Conservation (phyloP, 92 coral and sea anemone genomes). For the Heteractis magnifica region DNA sequence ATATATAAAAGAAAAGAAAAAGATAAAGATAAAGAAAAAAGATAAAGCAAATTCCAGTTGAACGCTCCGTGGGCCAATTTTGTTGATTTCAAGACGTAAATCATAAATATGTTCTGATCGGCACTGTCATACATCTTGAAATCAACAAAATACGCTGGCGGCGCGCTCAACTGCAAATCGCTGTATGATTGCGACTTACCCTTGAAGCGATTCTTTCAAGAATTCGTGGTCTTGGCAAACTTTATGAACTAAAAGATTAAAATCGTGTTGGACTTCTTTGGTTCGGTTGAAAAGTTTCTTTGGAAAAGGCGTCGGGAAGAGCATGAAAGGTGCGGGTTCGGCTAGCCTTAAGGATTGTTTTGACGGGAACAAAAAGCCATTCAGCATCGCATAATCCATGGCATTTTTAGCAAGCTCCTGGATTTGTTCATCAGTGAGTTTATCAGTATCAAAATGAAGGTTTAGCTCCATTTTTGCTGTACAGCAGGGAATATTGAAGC, state of each 20-base stretch:
- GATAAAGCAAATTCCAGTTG: too few relatives aligned
- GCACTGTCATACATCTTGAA: neutral
- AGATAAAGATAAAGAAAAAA: too few relatives aligned
- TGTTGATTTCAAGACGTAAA: too few relatives aligned
- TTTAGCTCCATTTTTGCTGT: conserved; percentile 5
- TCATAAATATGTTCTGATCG: too few relatives aligned
- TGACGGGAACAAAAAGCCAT: neutral
- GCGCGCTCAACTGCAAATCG: too few relatives aligned
- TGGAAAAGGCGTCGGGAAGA: conserved; percentile 77
- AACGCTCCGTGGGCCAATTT: too few relatives aligned
- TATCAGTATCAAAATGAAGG: neutral
- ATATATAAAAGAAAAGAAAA: too few relatives aligned
- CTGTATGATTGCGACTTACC: conserved; percentile 35
- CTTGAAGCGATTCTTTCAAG: conserved; percentile 64
- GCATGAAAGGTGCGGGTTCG: conserved; percentile 78
- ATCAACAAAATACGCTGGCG: neutral
- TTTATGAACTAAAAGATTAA: conserved; percentile 77
- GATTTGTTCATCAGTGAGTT: neutral
- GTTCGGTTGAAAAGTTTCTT: conserved; percentile 62
- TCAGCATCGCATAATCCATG: conserved; percentile 7
- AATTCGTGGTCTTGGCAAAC: conserved; percentile 80
- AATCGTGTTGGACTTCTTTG: conserved; percentile 74
- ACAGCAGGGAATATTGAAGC: too few relatives aligned
- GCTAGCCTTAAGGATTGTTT: neutral
- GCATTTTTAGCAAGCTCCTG: conserved; percentile 12